These are phyloP conservation scores for Brachionus plicatilis DNA, from an alignment of 1,140 invertebrate species.

Conservation along the genomic window DNA sequence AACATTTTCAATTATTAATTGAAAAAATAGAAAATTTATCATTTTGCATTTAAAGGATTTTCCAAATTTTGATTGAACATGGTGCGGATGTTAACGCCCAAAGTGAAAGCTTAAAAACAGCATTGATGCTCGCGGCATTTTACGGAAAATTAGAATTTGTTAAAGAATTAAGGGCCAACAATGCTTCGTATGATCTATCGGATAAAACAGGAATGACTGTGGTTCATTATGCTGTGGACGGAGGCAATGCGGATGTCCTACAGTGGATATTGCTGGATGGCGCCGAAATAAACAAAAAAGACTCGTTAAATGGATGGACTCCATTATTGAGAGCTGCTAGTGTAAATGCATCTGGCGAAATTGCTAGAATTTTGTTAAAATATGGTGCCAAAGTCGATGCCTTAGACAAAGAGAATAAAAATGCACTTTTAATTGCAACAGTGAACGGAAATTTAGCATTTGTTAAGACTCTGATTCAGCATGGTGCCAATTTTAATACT, in stretches of 20 bases:
- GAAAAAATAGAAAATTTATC: conserved; percentile 44
- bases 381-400: conserved; percentile 45
- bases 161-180: conserved; percentile 46
- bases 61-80: conserved; percentile 14
- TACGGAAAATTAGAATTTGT: conserved; percentile 46
- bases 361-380: conserved; percentile 44
- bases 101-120: conserved; percentile 51
- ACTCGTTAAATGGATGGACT: conserved; percentile 47
- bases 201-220: conserved; percentile 51
- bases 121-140: conserved; percentile 52
- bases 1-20: not conserved
- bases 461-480: conserved; percentile 47
- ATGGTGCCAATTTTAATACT: conserved; percentile 47
- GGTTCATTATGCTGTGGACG: conserved; percentile 52
- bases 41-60: not conserved
- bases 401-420: conserved; percentile 49
- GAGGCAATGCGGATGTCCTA: conserved; percentile 47
- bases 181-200: conserved; percentile 46
- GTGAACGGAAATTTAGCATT: conserved; percentile 48
- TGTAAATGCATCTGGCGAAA: conserved; percentile 45
- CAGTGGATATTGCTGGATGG: conserved; percentile 51
- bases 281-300: conserved; percentile 44
- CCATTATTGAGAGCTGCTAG: conserved; percentile 49
- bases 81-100: conserved; percentile 50
- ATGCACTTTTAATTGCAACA: conserved; percentile 49